Conservation (phyloP, 1,140 invertebrate species). For the Euborellia annulipes region DNA sequence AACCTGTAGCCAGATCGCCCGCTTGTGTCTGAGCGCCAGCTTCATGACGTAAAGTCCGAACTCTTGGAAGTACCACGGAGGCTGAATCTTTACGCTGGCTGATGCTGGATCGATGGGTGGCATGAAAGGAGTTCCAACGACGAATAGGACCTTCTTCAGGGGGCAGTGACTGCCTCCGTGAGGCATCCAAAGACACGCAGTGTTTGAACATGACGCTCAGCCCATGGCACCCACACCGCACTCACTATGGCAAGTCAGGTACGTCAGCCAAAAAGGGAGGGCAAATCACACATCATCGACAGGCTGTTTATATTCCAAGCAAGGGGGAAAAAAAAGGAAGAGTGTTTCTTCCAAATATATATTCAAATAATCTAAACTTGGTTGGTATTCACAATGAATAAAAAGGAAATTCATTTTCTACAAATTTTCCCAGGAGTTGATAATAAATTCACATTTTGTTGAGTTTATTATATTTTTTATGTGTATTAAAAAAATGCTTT, state of each 20-base stretch:
- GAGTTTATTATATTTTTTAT: too few species aligned
- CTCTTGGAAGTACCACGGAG: constrained; percentile 10
- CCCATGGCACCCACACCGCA: too few species aligned
- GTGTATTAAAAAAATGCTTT: too few species aligned
- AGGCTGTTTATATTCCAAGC: too few species aligned
- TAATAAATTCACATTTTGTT: too few species aligned
- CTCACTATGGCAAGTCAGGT: neutral
- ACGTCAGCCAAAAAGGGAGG: neutral
- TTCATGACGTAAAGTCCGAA: constrained; percentile 13
- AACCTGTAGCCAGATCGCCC: constrained; percentile 26
- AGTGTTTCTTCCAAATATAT: too few species aligned
- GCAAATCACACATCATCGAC: neutral
- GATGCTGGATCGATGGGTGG: constrained; percentile 12
- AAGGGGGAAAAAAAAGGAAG: too few species aligned
- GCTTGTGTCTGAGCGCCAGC: constrained; percentile 2
- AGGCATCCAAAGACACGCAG: neutral
- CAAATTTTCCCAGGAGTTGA: too few species aligned
- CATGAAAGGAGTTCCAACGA: constrained; percentile 39
- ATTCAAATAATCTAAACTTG: too few species aligned
- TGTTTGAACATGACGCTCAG: constrained; percentile 1
- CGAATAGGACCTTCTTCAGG: constrained; percentile 25
- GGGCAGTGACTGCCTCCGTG: constrained; percentile 11
- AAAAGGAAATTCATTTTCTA: too few species aligned
- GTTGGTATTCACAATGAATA: too few species aligned
- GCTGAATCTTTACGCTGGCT: constrained; percentile 5